Evolutionary conservation across 2,797 vertebrate genomes (phyloP).

Genomic region (Onychomys torridus): DNA sequence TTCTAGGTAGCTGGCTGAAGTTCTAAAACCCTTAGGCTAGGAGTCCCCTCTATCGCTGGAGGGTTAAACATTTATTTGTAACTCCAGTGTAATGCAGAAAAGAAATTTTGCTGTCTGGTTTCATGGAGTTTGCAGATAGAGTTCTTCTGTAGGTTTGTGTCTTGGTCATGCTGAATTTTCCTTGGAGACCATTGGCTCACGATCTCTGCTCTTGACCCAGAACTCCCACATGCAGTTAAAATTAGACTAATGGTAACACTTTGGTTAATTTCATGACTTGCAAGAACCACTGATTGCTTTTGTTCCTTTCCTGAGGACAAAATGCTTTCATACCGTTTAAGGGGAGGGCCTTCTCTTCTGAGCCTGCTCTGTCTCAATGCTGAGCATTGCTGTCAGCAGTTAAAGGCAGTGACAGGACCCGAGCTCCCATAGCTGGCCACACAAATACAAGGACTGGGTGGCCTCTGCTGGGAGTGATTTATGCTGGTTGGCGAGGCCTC

Average conservation of each 20-base stretch:
- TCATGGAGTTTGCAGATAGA: neutral
- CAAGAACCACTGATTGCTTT: constrained; percentile 56
- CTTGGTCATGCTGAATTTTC: constrained; percentile 36
- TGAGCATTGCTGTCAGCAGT: neutral
- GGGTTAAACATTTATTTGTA: neutral
- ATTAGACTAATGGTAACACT: constrained; percentile 52
- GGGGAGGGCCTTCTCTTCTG: neutral
- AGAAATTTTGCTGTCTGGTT: neutral
- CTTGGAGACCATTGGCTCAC: neutral
- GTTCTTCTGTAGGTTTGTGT: neutral
- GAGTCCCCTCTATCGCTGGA: neutral
- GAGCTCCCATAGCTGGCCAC: neutral
- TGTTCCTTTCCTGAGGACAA: constrained; percentile 64
- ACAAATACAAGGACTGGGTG: neutral
- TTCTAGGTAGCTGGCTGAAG: neutral
- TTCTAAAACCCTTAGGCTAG: neutral
- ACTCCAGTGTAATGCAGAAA: neutral
- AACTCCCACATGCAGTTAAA: constrained; percentile 64
- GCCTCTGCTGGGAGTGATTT: neutral
- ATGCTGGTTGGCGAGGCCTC: neutral
- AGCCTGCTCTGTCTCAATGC: constrained; percentile 29
- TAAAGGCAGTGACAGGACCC: neutral
- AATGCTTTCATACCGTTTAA: constrained; percentile 26
- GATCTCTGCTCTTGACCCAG: neutral
- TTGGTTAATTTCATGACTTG: constrained; percentile 64